A percentile compares a stretch with the other conserved stretches of the same genome.
Conservation (phyloP, 2,113 vertebrate species). For the Dendropsophus ebraccatus region DNA sequence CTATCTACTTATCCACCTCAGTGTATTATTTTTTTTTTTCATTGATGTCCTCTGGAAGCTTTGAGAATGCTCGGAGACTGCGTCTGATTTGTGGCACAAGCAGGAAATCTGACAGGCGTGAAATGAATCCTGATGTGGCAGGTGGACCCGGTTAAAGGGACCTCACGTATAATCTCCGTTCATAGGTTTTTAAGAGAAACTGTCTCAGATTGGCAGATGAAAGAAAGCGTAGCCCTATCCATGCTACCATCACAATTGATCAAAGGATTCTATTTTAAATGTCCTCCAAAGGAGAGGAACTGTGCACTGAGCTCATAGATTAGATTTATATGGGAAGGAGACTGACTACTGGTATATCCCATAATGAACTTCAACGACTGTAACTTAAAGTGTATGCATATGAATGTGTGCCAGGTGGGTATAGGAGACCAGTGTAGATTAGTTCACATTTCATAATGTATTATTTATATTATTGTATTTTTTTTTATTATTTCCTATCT, state of each 20-base stretch:
- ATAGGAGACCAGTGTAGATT: background rate
- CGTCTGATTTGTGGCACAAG: conserved; percentile 69
- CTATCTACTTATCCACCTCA: background rate
- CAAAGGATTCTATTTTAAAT: conserved; percentile 26
- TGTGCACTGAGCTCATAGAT: background rate
- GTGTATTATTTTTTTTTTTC: conserved; percentile 2
- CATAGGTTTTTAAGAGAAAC: conserved; percentile 18
- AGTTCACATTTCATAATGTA: background rate
- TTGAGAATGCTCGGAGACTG: conserved; percentile 69
- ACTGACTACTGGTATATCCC: background rate
- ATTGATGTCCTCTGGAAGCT: conserved; percentile 33
- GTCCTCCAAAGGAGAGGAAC: background rate
- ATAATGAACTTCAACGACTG: background rate
- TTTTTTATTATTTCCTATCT: background rate
- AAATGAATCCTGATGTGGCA: conserved; percentile 70
- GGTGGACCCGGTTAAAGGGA: conserved; percentile 55
- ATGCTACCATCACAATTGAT: conserved; percentile 21
- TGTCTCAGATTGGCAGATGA: conserved; percentile 26
- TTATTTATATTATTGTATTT: background rate
- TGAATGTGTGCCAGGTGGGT: background rate
- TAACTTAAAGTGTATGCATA: background rate
- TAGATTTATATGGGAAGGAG: background rate
- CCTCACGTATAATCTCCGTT: conserved; percentile 38
- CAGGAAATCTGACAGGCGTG: conserved; percentile 68
- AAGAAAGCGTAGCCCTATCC: background rate